Base-by-base conservation (phyloP, 2,113 vertebrate species). In the Potamarius usumacintae region DNA sequence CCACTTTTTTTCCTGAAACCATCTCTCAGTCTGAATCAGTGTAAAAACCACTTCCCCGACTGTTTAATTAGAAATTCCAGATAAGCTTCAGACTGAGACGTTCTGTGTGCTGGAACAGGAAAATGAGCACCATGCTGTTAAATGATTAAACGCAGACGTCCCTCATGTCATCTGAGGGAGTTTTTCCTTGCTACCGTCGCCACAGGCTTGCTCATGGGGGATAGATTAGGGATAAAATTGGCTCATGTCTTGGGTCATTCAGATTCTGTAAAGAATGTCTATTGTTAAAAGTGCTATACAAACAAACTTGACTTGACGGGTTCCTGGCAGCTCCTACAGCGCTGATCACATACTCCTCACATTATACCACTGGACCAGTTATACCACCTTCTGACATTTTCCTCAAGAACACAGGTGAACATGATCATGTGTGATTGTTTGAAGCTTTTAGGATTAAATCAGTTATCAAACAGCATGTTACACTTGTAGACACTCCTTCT, bases 121-220 rank as follows among this genome's bases (percentile, higher is more conserved):
- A 50, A 76, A 76, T 34, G 0, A 20, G 7, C 17, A 48, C 0
- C 50, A 53, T 12, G 25, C 22, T 27, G 76, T 52, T 88, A 83
- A 86, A 88, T 86, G 86, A 89, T 89, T 89, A 84, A 86, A 74
- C 85, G 2, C 58, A 30, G 6, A 20, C 8, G 14, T 14, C 25
- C 34, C 34, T 42, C 2, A 0, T 42, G 34, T 2, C 34, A 3
- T 42, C 34, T 42, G 34, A 0, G 34, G 34, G 34, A 42, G 34
- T 42, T 42, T 42, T 42, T 42, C 34, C 34, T 42, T 42, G 34
- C 34, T 2, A 42, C 34, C 34, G 34, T 42, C 34, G 34, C 34
- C 2, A 42, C 34, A 42, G 34, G 34, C 34, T 42, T 42, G 34
- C 34, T 42, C 34, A 42, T 42, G 2, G 34, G 34, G 34, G 34